Evolutionary conservation across 2,797 vertebrate species (phyloP), one percentile per base, ranked within the genome.

Genomic region (Lepilemur ruficaudatus): DNA sequence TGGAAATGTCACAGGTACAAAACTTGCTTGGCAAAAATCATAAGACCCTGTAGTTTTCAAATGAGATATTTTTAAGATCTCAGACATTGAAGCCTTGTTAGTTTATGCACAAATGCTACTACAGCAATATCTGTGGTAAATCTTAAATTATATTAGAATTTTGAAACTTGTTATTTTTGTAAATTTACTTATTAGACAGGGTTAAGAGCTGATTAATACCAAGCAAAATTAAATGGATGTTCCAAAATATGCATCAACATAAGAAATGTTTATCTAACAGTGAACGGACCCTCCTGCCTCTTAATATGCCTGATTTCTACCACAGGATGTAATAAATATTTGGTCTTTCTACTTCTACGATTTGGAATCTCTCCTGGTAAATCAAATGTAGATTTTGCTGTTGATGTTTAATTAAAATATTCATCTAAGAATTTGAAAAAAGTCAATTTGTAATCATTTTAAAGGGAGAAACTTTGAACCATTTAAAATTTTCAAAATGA

Each of bases 131-230:
- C 59, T 93, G 57, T 92, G 85, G 38, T 78, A 94, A 89, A 93
- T 85, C n/a, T 61, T 81, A n/a, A 94, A 70, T 15, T 90, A 88
- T 4, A 43, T 89, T 94, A 32, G 32, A 92, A 59, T 41, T 69
- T 61, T 94, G 55, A 79, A 96, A 85, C 85, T 59, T 84, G 14
- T 67, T 84, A 15, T 61, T 89, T 65, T 86, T 91, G 43, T 5
- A 87, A 91, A 95, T 95, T 81, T 70, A 67, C n/a, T 67, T 69
- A 65, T 75, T 82, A 96, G n/a, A 91, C 72, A 85, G 4, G 22
- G 30, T 63, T 79, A 88, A 90, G 5, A 80, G 23, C 5, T 80
- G 83, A 82, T 90, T 78, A 82, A 79, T 30, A 78, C 32, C 46
- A 70, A 52, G 15, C 22, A 90, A 23, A 32, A 67, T 67, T 61